These are phyloP conservation scores for Helogale parvula DNA, from an alignment of 2,113 vertebrate genomes.

Conservation along the genomic window DNA sequence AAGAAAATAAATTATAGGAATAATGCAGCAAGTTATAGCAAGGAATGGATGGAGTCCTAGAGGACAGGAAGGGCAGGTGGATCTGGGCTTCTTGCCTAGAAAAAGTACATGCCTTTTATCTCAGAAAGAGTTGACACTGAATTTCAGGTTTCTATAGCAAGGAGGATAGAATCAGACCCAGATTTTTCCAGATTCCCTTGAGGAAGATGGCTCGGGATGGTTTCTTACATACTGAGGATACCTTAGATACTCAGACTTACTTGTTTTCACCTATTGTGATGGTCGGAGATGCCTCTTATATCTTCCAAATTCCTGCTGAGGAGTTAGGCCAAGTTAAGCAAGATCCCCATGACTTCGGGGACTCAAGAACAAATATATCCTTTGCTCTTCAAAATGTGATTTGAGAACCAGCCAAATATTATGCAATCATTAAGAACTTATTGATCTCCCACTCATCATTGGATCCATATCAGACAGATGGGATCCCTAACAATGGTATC, in stretches of 20 bases:
- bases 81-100: slow-evolving; percentile 45
- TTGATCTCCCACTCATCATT: not conserved
- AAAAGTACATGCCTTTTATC: not conserved
- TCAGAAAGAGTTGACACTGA: not conserved
- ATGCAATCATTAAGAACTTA: not conserved
- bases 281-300: not conserved
- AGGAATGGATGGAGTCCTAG: not conserved
- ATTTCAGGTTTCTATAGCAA: slow-evolving; percentile 30
- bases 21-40: not conserved
- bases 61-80: not conserved
- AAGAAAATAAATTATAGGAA: slow-evolving; percentile 25
- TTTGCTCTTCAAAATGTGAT: not conserved
- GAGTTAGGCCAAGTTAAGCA: not conserved
- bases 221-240: not conserved
- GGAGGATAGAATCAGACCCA: not conserved
- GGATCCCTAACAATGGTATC: not conserved
- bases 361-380: not conserved
- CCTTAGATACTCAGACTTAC: not conserved
- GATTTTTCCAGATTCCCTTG: not conserved
- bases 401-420: not conserved
- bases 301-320: not conserved
- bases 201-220: not conserved
- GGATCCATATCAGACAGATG: not conserved
- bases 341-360: not conserved
- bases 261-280: not conserved